Evolutionary conservation across 2,797 vertebrate species (phyloP).

Genomic region (Sciurus vulgaris): DNA sequence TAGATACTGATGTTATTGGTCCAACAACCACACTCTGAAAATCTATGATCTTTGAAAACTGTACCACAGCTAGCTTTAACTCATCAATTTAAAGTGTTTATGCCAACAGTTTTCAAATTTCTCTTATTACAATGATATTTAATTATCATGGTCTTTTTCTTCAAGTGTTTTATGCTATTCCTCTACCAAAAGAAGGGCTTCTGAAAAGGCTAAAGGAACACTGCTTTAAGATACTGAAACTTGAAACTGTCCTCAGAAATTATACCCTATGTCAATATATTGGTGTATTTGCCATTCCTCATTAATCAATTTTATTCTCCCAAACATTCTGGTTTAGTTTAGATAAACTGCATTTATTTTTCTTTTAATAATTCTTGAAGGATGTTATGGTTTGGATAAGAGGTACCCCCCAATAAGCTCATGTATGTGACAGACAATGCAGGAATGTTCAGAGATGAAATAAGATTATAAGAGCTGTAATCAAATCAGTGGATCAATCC

Average conservation of each 20-base stretch:
- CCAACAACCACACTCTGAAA: conserved; percentile 50
- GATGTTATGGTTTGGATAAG: too few species aligned
- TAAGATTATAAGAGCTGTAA: too few species aligned
- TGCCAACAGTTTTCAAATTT: conserved; percentile 24
- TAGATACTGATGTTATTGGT: neutral
- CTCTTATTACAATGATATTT: neutral
- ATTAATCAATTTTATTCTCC: conserved; percentile 60
- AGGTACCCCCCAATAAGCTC: too few species aligned
- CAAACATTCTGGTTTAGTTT: conserved; percentile 6
- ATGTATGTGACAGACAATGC: too few species aligned
- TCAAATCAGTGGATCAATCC: too few species aligned
- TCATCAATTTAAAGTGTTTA: conserved; percentile 34
- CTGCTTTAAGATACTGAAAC: conserved; percentile 4
- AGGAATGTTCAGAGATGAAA: too few species aligned
- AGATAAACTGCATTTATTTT: conserved; percentile 44
- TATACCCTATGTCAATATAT: neutral
- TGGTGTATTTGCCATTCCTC: conserved; percentile 28
- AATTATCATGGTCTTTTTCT: neutral
- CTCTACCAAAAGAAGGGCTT: neutral
- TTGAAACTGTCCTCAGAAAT: conserved; percentile 27
- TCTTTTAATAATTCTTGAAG: conserved; percentile 48
- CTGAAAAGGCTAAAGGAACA: neutral
- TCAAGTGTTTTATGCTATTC: conserved; percentile 8
- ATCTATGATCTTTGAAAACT: neutral
- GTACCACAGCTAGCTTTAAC: too few species aligned